Percentiles rank a stretch among this genome's conserved stretches.
phyloP scores from a whole-genome alignment of 1,140 invertebrate species.

The Drosophila suzukii region DNA sequence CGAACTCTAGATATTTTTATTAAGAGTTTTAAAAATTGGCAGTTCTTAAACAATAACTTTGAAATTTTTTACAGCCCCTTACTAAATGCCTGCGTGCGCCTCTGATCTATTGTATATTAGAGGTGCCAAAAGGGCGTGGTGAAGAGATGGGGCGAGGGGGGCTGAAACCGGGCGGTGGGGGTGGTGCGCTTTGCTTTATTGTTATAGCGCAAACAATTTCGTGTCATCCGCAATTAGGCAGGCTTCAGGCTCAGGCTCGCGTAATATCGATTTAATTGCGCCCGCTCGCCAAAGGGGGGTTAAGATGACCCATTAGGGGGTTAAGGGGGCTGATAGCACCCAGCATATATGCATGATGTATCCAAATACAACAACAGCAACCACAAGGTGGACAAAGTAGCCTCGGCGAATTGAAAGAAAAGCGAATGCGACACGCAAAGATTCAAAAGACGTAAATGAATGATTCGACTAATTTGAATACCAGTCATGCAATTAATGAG shows the following conservation, averaged over 20 bases:
- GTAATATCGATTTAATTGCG: conserved; percentile 60
- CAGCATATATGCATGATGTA: conserved; percentile 25
- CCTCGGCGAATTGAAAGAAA: conserved; percentile 15
- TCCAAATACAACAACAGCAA: conserved; percentile 3
- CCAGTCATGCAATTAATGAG: conserved; percentile 20
- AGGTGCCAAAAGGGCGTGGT: conserved; percentile 25
- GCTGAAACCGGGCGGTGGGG: not conserved
- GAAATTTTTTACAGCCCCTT: too few species aligned
- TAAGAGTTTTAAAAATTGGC: too few species aligned
- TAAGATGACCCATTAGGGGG: not conserved
- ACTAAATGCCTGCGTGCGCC: not conserved
- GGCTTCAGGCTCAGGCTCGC: conserved; percentile 52
- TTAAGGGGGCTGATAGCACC: conserved; percentile 9
- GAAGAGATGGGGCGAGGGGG: not conserved
- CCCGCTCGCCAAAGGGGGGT: conserved; percentile 7
- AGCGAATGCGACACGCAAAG: conserved; percentile 27
- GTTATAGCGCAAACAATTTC: conserved; percentile 80
- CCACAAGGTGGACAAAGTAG: conserved; percentile 12
- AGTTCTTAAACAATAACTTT: too few species aligned
- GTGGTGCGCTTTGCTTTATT: conserved; percentile 63
- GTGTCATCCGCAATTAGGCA: conserved; percentile 81
- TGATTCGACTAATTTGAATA: conserved; percentile 18
- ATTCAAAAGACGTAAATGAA: conserved; percentile 12
- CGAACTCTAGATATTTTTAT: too few species aligned
- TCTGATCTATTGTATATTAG: conserved; percentile 18